A percentile compares a stretch with the other conserved stretches of the same genome.
Conservation (phyloP, 64 coral and sea anemone genomes). For the Porites lutea region DNA sequence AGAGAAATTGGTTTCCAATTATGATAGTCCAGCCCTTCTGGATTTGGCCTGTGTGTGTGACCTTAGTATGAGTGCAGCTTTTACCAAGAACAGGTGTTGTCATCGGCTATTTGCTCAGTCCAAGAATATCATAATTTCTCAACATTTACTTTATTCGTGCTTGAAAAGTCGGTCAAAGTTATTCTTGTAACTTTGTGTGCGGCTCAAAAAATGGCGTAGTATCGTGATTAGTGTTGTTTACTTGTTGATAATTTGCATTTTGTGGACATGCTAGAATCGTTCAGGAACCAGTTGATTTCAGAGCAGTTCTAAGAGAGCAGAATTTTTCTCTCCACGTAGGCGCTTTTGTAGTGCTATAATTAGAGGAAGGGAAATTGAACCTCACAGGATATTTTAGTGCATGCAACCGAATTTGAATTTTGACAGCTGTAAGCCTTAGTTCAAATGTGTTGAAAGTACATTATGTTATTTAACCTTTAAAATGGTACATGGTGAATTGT, state of each 20-base stretch:
- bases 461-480: too few species aligned
- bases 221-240: background rate
- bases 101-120: background rate
- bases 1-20: conserved; percentile 35
- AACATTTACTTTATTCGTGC: background rate
- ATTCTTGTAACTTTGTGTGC: background rate
- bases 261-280: background rate
- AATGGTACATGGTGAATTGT: too few species aligned
- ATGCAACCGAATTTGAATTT: background rate
- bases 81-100: background rate
- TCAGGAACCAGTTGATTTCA: background rate
- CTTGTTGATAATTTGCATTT: background rate
- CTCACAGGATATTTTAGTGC: background rate
- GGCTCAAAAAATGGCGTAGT: background rate
- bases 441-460: background rate
- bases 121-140: background rate
- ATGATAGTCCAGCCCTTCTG: background rate
- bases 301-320: background rate
- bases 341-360: background rate
- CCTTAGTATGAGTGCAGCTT: background rate
- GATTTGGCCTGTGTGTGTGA: background rate
- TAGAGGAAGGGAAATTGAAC: background rate
- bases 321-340: background rate
- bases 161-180: background rate
- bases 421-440: background rate